These are phyloP conservation scores for Ooceraea biroi DNA, from an alignment of 1,140 invertebrate species.

Conservation along the genomic window DNA sequence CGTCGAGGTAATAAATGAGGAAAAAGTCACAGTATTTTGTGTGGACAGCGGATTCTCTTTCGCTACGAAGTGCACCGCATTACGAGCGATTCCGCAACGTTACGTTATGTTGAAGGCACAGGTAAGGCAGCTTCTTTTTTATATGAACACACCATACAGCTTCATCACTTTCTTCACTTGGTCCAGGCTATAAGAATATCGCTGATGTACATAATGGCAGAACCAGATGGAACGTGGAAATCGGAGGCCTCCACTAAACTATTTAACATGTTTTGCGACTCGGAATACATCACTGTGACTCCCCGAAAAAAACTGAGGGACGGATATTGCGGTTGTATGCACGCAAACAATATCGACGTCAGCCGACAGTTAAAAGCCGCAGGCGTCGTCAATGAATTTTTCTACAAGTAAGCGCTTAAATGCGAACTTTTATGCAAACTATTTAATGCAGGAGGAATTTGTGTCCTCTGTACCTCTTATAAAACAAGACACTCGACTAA, in stretches of 20 bases:
- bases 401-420: background rate
- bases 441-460: background rate
- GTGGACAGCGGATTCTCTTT: slow-evolving; percentile 86
- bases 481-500: background rate
- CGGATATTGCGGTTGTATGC: slow-evolving; percentile 70
- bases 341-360: background rate
- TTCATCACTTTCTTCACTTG: slow-evolving; percentile 13
- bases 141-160: background rate
- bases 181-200: slow-evolving; percentile 82
- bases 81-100: slow-evolving; percentile 76
- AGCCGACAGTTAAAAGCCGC: slow-evolving; percentile 8
- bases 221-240: slow-evolving; percentile 71
- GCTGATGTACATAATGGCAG: slow-evolving; percentile 76
- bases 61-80: slow-evolving; percentile 72
- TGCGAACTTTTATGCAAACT: background rate
- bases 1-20: slow-evolving; percentile 75
- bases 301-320: slow-evolving; percentile 58
- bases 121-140: slow-evolving; percentile 69
- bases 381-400: background rate
- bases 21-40: slow-evolving; percentile 84
- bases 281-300: slow-evolving; percentile 56
- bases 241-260: slow-evolving; percentile 57
- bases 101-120: slow-evolving; percentile 77
- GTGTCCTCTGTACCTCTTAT: background rate
- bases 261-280: slow-evolving; percentile 10